These are phyloP conservation scores for cattle (Bos taurus) DNA, from an alignment of 2,113 vertebrate genomes.

Conservation along the genomic window ARS-UCD2.0 NC_037338.1:60907001-60907500, in stretches of 20 bases:
- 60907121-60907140: not conserved
- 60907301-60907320: not conserved
- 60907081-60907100: not conserved
- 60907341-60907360: constrained; percentile 7
- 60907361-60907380: not conserved
- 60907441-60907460: constrained; percentile 15
- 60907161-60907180: not conserved
- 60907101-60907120: not conserved
- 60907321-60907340: not conserved
- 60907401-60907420: not conserved
- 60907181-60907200: not conserved
- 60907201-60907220: not conserved
- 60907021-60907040: not conserved
- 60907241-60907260: not conserved
- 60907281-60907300: not conserved
- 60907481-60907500: constrained; percentile 34
- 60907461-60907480: not conserved
- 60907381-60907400: constrained; percentile 35
- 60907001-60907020: not conserved
- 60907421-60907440: constrained; percentile 26
- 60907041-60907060: not conserved
- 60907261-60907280: not conserved
- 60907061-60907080: not conserved
- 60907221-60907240: not conserved
- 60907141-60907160: not conserved